Conservation (phyloP, 2,113 vertebrate genomes). For the Notarius lentiginosus region DNA sequence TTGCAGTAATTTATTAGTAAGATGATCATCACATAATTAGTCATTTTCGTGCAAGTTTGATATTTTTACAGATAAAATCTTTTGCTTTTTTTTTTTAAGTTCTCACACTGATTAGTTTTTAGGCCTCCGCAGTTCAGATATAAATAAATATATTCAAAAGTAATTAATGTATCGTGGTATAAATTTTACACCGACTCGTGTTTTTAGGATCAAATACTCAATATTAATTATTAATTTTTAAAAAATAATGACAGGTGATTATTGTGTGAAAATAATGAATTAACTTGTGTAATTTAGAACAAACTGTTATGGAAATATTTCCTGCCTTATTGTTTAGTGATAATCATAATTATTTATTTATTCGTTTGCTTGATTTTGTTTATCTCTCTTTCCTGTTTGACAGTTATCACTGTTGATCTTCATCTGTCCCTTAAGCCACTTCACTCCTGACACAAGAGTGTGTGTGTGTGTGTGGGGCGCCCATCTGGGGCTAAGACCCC, state of each 20-base stretch:
- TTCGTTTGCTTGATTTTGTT: not conserved
- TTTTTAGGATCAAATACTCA: not conserved
- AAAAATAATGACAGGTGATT: not conserved
- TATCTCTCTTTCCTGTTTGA: not conserved
- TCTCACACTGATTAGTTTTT: not conserved
- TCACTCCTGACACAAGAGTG: slow-evolving; percentile 41
- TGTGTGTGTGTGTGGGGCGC: slow-evolving; percentile 40
- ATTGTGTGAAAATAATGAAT: not conserved
- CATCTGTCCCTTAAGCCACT: slow-evolving; percentile 41
- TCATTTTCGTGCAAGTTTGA: not conserved
- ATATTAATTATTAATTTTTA: not conserved
- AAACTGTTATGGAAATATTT: no score
- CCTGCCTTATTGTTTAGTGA: not conserved
- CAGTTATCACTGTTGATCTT: slow-evolving; percentile 45
- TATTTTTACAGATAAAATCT: not conserved
- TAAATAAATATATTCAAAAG: not conserved
- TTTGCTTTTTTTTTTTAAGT: not conserved
- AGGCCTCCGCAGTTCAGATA: not conserved
- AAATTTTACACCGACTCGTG: not conserved
- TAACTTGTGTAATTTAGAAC: no score
- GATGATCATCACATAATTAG: no score
- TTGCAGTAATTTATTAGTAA: not conserved
- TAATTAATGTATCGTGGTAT: no score
- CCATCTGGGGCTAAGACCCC: slow-evolving; percentile 60
- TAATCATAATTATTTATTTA: not conserved